Evolutionary conservation across 2,113 vertebrate species (phyloP).

Genomic region (Clupea harengus): DNA sequence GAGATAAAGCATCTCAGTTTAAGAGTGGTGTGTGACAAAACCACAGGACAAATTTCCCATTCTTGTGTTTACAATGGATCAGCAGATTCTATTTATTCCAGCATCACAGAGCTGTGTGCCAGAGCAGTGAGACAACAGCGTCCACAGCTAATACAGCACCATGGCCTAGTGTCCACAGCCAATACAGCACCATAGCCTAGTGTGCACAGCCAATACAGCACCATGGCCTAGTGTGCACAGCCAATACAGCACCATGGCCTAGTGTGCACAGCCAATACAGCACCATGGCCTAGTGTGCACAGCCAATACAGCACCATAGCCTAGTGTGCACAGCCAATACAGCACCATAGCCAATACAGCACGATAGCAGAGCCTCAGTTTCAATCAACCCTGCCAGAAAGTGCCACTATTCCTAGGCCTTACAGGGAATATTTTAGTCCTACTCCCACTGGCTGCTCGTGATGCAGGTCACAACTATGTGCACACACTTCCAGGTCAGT

Average conservation of each 20-base stretch:
- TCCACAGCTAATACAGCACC: not conserved
- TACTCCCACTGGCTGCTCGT: not conserved
- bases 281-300: too few species aligned
- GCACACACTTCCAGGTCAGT: not conserved
- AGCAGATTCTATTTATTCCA: constrained; percentile 1
- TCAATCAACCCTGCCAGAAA: too few species aligned
- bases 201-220: too few species aligned
- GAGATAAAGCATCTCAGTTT: constrained; percentile 14
- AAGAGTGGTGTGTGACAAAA: not conserved
- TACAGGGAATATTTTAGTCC: not conserved
- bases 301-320: too few species aligned
- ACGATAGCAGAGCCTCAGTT: not conserved
- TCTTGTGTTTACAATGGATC: constrained; percentile 7
- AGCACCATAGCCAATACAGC: too few species aligned
- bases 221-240: too few species aligned
- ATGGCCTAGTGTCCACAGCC: not conserved
- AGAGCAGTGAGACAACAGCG: not conserved
- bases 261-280: too few species aligned
- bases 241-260: too few species aligned
- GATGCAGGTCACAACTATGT: not conserved
- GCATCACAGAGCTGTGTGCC: not conserved
- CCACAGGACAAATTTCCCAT: constrained; percentile 6
- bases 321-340: too few species aligned
- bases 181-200: too few species aligned
- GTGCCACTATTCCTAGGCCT: not conserved